Evolutionary conservation across 2,113 vertebrate genomes (phyloP).

Genomic region (Platichthys stellatus): DNA sequence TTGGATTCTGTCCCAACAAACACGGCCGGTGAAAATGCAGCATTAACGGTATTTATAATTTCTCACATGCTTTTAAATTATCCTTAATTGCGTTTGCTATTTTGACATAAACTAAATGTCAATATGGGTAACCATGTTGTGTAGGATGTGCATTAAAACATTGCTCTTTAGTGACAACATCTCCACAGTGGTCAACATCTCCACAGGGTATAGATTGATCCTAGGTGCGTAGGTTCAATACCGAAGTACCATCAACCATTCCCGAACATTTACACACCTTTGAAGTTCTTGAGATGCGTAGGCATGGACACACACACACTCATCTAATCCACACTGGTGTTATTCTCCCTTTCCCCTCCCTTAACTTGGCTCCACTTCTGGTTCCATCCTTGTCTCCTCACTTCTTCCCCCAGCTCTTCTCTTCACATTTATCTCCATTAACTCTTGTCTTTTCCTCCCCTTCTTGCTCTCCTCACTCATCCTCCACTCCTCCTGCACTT

Average conservation of each 20-base stretch:
- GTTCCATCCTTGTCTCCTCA: background rate
- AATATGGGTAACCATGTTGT: background rate
- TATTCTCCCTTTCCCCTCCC: no score
- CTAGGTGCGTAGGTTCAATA: background rate
- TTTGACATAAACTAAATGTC: background rate
- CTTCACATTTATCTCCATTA: constrained; percentile 55
- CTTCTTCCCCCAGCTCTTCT: constrained; percentile 5
- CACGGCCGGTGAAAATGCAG: background rate
- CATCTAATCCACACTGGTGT: background rate
- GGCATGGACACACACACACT: background rate
- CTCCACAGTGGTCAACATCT: background rate
- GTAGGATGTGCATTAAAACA: background rate
- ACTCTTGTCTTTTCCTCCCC: constrained; percentile 29
- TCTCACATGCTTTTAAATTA: background rate
- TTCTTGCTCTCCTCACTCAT: constrained; percentile 23
- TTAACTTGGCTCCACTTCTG: background rate
- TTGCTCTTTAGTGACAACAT: no score
- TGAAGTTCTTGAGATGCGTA: no score
- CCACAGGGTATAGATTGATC: no score
- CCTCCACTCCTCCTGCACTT: constrained; percentile 10
- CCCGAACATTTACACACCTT: background rate
- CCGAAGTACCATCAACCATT: background rate
- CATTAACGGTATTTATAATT: background rate
- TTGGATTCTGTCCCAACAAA: background rate
- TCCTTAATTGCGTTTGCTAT: background rate